Evolutionary conservation across 2,888 invertebrate genomes (phyloP).

Genomic region (Brachypterus glaber): DNA sequence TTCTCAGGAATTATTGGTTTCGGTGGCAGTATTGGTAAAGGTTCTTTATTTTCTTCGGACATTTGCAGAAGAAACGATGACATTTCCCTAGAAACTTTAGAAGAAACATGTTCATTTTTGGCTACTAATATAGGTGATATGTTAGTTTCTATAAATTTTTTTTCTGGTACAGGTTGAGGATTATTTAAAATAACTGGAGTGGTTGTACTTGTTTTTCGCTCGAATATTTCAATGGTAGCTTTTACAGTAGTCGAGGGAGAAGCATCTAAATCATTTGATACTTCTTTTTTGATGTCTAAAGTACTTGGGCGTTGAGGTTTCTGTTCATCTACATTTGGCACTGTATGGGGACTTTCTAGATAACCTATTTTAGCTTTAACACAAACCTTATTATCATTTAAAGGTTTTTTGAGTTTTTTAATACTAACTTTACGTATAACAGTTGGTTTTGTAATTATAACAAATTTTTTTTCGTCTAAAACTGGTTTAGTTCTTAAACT

Average conservation of each 20-base stretch:
- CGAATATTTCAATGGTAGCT: slow-evolving; percentile 37
- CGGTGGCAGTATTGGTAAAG: slow-evolving; percentile 38
- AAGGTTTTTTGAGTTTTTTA: slow-evolving; percentile 16
- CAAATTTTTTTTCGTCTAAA: slow-evolving; percentile 19
- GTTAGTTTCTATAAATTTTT: no score
- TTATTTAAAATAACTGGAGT: background rate
- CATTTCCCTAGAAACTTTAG: background rate
- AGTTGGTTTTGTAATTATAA: slow-evolving; percentile 20
- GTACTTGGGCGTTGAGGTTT: slow-evolving; percentile 13
- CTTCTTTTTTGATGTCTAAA: slow-evolving; percentile 22
- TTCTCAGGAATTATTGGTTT: slow-evolving; percentile 55
- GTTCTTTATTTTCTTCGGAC: background rate
- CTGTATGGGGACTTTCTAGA: slow-evolving; percentile 12
- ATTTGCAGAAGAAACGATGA: background rate
- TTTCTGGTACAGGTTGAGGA: no score
- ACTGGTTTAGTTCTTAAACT: slow-evolving; percentile 41
- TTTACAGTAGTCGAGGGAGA: slow-evolving; percentile 26
- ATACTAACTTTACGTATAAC: slow-evolving; percentile 18
- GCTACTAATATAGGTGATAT: background rate
- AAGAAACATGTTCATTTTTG: background rate
- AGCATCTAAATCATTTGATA: slow-evolving; percentile 1
- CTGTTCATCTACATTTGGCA: slow-evolving; percentile 31
- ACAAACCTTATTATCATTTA: slow-evolving; percentile 18
- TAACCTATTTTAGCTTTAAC: slow-evolving; percentile 21
- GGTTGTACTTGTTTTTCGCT: slow-evolving; percentile 27